A percentile compares a stretch with the other conserved stretches of the same genome.
phyloP scores from a whole-genome alignment of 1,140 invertebrate species.

The Drosophila micromelanica region DNA sequence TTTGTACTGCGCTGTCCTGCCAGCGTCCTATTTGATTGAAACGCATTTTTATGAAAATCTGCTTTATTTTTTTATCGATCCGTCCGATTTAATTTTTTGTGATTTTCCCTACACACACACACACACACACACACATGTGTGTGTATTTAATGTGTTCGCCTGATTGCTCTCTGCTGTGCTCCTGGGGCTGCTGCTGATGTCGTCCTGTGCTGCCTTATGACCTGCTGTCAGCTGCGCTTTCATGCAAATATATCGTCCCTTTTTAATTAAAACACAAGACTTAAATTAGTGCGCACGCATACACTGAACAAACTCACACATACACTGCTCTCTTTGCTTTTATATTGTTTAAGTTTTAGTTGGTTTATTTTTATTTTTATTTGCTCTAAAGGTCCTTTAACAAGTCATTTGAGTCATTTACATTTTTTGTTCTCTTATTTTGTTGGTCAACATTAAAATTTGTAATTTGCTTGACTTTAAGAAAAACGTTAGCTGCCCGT shows the following conservation, averaged over 20 bases:
- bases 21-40: constrained; percentile 57
- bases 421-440: constrained; percentile 29
- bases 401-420: constrained; percentile 65
- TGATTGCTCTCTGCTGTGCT: constrained; percentile 36
- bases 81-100: constrained; percentile 69
- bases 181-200: constrained; percentile 32
- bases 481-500: constrained; percentile 25
- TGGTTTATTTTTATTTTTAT: constrained; percentile 19
- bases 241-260: constrained; percentile 81
- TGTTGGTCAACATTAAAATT: constrained; percentile 38
- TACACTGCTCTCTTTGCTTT: constrained; percentile 31
- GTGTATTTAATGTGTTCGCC: constrained; percentile 4
- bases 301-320: constrained; percentile 1
- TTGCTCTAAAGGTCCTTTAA: constrained; percentile 29
- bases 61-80: constrained; percentile 74
- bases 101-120: constrained; percentile 39
- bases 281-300: constrained; percentile 65
- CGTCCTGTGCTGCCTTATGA: constrained; percentile 50
- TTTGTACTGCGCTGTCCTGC: constrained; percentile 17
- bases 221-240: constrained; percentile 69
- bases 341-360: constrained; percentile 26
- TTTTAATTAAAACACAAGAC: constrained; percentile 81
- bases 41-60: constrained; percentile 77
- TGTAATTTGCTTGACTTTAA: constrained; percentile 46
- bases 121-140: too few species aligned